Evolutionary conservation across 2,888 invertebrate species (phyloP), one percentile per base, ranked within the genome.

Genomic region (Sarcophaga variegata): DNA sequence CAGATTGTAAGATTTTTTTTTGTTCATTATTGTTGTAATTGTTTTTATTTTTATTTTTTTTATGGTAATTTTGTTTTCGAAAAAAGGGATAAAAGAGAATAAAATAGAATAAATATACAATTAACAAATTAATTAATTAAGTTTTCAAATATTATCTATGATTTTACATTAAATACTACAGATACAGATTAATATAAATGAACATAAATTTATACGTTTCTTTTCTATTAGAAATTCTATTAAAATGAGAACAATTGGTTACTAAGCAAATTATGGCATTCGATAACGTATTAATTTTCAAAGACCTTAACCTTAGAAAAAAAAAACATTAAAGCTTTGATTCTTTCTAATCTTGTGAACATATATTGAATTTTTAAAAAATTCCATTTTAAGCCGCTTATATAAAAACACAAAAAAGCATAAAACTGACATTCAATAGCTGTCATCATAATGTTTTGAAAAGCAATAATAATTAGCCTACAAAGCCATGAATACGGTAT

Each of bases 21-120:
- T 37, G 8, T 37, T 8, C 37, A 2, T 8, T 37, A 37, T 54
- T 54, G 54, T 54, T 54, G 4, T 17, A 60, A 45, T 64, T 74
- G 54, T 8, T 22, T 10, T 37, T 37, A 17, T 37, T 75, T 25
- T 20, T 54, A 64, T 62, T 45, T 22, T 14, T 37, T 66, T 62
- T 70, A 25, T 77, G 54, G 4, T 17, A 27, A 49, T 62, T 77
- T 80, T 49, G 64, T 79, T 78, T 66, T n/a, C 14, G 20, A n/a
- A 49, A 66, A 37, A 81, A 49, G 79, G 82, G 74, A 86, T 64
- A 86, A 85, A 62, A 74, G 74, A 83, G 78, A 81, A 81, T 77
- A 87, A 84, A 79, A 80, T 83, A 84, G 85, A 87, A 83, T 63
- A 85, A 81, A 76, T 85, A 63, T 88, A 83, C 81, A 87, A 72